These are phyloP conservation scores for Ahaetulla prasina DNA, from an alignment of 2,113 vertebrate species.

Conservation along the genomic window DNA sequence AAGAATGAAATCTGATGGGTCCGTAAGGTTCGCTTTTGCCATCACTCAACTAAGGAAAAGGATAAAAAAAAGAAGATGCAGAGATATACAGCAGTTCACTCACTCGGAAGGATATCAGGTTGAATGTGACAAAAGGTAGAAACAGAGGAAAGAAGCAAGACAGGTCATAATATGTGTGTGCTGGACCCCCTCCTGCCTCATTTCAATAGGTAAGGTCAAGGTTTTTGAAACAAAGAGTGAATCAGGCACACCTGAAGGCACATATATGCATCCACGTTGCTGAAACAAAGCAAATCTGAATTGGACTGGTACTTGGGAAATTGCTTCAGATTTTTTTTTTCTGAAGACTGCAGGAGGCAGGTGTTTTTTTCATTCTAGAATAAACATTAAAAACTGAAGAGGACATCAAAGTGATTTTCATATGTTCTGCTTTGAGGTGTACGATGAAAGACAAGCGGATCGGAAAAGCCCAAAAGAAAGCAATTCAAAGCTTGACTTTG, in stretches of 20 bases:
- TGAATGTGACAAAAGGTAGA: not conserved
- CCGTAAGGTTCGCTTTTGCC: not conserved
- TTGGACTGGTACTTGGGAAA: not conserved
- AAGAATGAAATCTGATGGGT: slow-evolving; percentile 6
- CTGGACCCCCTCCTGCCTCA: not conserved
- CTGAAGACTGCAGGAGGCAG: not conserved
- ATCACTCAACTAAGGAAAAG: not conserved
- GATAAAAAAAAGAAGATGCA: not conserved
- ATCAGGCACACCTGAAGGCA: not conserved
- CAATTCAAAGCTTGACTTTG: not conserved
- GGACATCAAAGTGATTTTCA: not conserved
- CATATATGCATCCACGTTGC: not conserved
- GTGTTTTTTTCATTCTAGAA: not conserved
- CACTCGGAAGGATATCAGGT: too few relatives aligned
- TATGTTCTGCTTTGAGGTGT: not conserved
- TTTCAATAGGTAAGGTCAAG: not conserved
- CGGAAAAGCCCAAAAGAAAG: not conserved
- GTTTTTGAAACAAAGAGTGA: not conserved
- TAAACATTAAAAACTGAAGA: not conserved
- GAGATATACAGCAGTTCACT: not conserved
- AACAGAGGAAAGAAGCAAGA: not conserved
- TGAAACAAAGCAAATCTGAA: not conserved
- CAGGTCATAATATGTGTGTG: not conserved
- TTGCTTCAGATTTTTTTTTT: not conserved
- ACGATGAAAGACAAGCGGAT: not conserved